These are phyloP conservation scores for Drosophila burlai DNA, from an alignment of 1,140 invertebrate species.

Conservation along the genomic window DNA sequence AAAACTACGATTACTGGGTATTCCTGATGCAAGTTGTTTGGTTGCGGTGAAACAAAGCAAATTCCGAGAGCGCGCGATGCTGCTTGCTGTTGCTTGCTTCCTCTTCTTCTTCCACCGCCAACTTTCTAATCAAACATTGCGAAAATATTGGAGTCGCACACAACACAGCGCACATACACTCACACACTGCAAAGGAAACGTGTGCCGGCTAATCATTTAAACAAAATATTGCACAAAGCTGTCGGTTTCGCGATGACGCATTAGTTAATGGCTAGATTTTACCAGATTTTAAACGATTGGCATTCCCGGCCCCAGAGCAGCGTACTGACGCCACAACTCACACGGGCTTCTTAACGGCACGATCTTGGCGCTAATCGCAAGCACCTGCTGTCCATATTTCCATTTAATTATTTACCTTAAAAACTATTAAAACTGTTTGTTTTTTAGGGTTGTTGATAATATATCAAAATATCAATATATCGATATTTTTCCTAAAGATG, in stretches of 20 bases:
- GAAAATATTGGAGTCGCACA: slow-evolving; percentile 26
- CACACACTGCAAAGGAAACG: slow-evolving; percentile 8
- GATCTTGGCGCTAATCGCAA: not conserved
- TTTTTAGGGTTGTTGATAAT: no score
- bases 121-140: slow-evolving; percentile 80
- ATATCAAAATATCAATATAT: no score
- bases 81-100: slow-evolving; percentile 30
- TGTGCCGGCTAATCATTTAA: slow-evolving; percentile 63
- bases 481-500: no score
- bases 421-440: slow-evolving; percentile 22
- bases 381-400: not conserved
- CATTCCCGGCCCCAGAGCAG: not conserved
- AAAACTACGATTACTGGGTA: slow-evolving; percentile 14
- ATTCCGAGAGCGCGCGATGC: slow-evolving; percentile 15
- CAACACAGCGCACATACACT: slow-evolving; percentile 36
- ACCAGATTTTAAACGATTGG: slow-evolving; percentile 8
- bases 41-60: slow-evolving; percentile 40
- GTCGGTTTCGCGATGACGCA: slow-evolving; percentile 67
- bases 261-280: slow-evolving; percentile 55
- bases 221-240: slow-evolving; percentile 57
- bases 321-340: not conserved
- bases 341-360: no score
- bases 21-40: slow-evolving; percentile 34
- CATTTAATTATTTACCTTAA: slow-evolving; percentile 34
- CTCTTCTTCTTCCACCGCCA: slow-evolving; percentile 37